phyloP scores from a whole-genome alignment of 2,888 invertebrate genomes.

The Cerceris rybyensis region DNA sequence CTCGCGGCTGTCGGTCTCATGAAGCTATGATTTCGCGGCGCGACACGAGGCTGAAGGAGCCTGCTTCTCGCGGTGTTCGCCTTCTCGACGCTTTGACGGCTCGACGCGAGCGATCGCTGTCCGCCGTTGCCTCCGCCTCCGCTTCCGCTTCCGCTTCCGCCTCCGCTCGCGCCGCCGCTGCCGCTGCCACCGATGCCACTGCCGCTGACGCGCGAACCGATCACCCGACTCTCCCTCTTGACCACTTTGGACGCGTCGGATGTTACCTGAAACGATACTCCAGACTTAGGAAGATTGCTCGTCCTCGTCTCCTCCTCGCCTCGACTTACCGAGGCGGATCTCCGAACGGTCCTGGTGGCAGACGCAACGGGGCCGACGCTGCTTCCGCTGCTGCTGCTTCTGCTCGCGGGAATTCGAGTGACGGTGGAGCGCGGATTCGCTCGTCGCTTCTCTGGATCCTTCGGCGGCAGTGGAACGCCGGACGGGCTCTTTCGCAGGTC shows the following conservation, averaged over 20 bases:
- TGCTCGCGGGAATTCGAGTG: conserved; percentile 83
- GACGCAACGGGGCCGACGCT: conserved; percentile 83
- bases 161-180: conserved; percentile 30
- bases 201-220: conserved; percentile 77
- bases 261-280: conserved; percentile 43
- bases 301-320: background rate
- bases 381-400: conserved; percentile 85
- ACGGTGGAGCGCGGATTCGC: conserved; percentile 68
- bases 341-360: conserved; percentile 75
- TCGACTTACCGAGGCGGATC: conserved; percentile 50
- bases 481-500: conserved; percentile 76
- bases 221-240: conserved; percentile 6
- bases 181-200: background rate
- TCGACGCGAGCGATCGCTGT: conserved; percentile 64
- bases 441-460: conserved; percentile 75
- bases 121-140: conserved; percentile 82
- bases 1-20: conserved; percentile 95
- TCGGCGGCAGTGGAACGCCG: conserved; percentile 52
- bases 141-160: conserved; percentile 51
- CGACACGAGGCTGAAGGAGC: conserved; percentile 73
- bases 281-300: background rate
- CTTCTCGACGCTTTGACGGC: conserved; percentile 50
- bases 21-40: conserved; percentile 83
- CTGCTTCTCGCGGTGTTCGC: conserved; percentile 64
- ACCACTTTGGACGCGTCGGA: conserved; percentile 43